Evolutionary conservation across 2,888 invertebrate species (phyloP).

Genomic region (Cacoxenus indagator): DNA sequence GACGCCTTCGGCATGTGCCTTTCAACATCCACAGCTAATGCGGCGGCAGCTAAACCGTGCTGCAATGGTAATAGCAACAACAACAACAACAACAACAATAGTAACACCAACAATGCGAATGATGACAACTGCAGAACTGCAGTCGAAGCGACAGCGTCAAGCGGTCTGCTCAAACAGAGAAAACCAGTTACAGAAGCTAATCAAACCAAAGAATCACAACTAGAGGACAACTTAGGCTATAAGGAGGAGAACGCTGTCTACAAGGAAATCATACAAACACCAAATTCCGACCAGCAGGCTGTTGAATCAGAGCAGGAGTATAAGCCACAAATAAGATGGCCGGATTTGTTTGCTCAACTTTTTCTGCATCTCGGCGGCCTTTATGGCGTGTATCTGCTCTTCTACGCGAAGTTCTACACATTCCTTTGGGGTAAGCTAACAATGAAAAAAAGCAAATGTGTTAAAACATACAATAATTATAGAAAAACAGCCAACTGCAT

Average conservation of each 20-base stretch:
- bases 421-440: constrained; percentile 79
- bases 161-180: constrained; percentile 33
- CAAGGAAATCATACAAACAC: constrained; percentile 45
- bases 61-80: constrained; percentile 12
- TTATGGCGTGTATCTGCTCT: constrained; percentile 79
- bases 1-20: constrained; percentile 54
- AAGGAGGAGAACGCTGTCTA: constrained; percentile 64
- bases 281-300: neutral
- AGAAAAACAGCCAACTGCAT: neutral
- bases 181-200: constrained; percentile 39
- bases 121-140: constrained; percentile 26
- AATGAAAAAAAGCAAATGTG: neutral
- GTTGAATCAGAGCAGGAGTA: constrained; percentile 67
- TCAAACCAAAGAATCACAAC: constrained; percentile 36
- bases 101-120: neutral
- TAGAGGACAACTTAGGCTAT: constrained; percentile 57
- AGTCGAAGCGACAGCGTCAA: constrained; percentile 29
- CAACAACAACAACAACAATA: constrained; percentile 30
- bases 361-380: constrained; percentile 79
- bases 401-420: constrained; percentile 76
- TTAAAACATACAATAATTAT: no score
- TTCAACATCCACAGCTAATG: constrained; percentile 54
- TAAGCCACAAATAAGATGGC: constrained; percentile 79
- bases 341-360: constrained; percentile 79
- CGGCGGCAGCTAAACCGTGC: constrained; percentile 22